Base-by-base conservation (phyloP, 2,797 vertebrate species). In the Sebastes alutus region DNA sequence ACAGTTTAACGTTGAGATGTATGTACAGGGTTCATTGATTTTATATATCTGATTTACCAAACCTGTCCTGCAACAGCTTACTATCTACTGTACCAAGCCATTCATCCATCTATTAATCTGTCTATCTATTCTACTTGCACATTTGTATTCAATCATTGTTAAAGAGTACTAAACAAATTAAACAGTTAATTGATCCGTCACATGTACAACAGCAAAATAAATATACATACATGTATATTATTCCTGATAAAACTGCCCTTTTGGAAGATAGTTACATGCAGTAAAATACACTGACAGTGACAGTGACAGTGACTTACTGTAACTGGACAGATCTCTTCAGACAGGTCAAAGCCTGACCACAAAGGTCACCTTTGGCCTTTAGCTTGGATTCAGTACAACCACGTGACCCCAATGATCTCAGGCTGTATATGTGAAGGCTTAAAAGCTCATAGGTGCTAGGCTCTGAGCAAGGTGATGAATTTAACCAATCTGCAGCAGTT, bases 341-440 rank as follows among this genome's bases (percentile, higher is more conserved):
- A 75, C 27, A 62, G 64, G n/a, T 77, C 30, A 66, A 11, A 23
- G 52, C 20, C 52, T 77, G 49, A 63, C 42, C 25, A 22, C 46
- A 75, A 74, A 78, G 71, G 46, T 67, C 54, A 71, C 65, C 33
- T 61, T 46, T 67, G 62, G 18, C 42, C 32, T 66, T 71, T 29
- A 67, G 25, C 59, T n/a, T 46, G 27, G 33, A 77, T 56, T 56
- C 65, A 29, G 16, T 56, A 14, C 29, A 55, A 22, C 20, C 77
- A 67, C 58, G 68, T 76, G 61, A 79, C 42, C 54, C 61, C 22
- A 27, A 12, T 32, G 60, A 79, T 67, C 67, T 58, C 68, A 72
- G 77, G 61, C 33, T 49, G 18, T 23, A 30, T 66, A 49, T 49
- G 61, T 68, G 29, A 60, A 32, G 54, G 68, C 23, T 32, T 76